Evolutionary conservation across 1,140 invertebrate genomes (phyloP), one percentile per base, ranked within the genome.

Genomic region (Atopsyche davidsoni): DNA sequence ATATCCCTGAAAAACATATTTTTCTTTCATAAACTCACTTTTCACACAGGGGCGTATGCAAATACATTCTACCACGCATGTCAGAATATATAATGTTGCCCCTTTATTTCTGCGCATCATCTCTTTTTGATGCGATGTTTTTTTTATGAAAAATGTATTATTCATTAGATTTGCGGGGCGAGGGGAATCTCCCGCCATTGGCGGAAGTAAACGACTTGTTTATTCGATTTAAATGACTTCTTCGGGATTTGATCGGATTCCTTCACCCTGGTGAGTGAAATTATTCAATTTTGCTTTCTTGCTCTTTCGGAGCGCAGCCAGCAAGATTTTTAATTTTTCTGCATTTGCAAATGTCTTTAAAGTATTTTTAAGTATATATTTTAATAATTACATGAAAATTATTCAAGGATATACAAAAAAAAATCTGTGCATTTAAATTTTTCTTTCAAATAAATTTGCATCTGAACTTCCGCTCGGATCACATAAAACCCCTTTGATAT

Each of bases 51-150:
- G 50, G 23, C 46, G 44, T 57, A 57, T 57, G 55, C 55, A 57
- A 57, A 57, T 53, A 52, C 44, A 50, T 46, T 57, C 50, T 39
- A 49, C 50, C 50, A 53, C 50, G 49, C 50, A 44, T 49, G 55
- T 57, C 50, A 45, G 55, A 57, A 53, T 53, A 53, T 43, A 52
- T 52, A 57, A 57, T 57, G 51, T 31, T 18, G 28, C 46, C 34
- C 51, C 43, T 53, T 53, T 53, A 57, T 57, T 53, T 57, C 46
- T 50, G 51, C 55, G 51, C 46, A 53, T 57, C 55, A 57, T 53
- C 45, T 46, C 48, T 46, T 40, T 42, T 44, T 53, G 51, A 57
- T 51, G 47, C 44, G 51, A 53, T 57, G 51, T 46, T 46, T 57
- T 57, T 50, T 52, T 50, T 36, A 57, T 56, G 38, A 51, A 47